Evolutionary conservation across 2,888 invertebrate species (phyloP).

Genomic region (Drosophila recens): DNA sequence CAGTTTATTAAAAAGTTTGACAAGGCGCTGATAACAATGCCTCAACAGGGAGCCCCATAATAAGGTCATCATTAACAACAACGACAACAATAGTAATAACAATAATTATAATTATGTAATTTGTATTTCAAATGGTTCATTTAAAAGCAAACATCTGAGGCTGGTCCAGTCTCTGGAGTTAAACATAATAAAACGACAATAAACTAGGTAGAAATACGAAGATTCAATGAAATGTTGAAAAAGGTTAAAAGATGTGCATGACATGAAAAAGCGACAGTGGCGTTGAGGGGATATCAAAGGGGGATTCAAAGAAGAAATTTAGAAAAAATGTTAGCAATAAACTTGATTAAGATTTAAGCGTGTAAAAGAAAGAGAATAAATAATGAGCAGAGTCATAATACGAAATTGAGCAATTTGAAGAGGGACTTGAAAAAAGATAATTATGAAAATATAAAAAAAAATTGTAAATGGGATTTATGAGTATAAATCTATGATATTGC

Average conservation of each 20-base stretch:
- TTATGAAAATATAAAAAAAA: neutral
- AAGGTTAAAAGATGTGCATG: conserved; percentile 18
- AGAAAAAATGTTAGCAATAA: neutral
- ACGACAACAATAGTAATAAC: conserved; percentile 23
- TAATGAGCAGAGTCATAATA: neutral
- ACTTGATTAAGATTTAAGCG: neutral
- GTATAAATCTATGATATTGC: neutral
- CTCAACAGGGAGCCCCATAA: conserved; percentile 42
- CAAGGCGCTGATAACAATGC: conserved; percentile 67
- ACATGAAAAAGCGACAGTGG: conserved; percentile 45
- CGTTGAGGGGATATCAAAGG: neutral
- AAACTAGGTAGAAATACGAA: conserved; percentile 49
- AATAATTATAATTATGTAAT: conserved; percentile 72
- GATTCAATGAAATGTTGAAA: conserved; percentile 34
- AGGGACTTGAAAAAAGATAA: neutral
- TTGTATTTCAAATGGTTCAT: conserved; percentile 55
- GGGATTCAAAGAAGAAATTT: neutral
- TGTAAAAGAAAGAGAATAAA: neutral
- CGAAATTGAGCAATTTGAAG: neutral
- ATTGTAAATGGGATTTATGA: neutral
- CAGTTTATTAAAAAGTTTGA: conserved; percentile 60
- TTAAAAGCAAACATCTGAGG: conserved; percentile 45
- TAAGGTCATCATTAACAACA: conserved; percentile 50
- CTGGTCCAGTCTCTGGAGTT: conserved; percentile 30
- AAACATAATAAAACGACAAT: conserved; percentile 56